phyloP scores from a whole-genome alignment of 2,113 vertebrate genomes.

The Centropristis striata region DNA sequence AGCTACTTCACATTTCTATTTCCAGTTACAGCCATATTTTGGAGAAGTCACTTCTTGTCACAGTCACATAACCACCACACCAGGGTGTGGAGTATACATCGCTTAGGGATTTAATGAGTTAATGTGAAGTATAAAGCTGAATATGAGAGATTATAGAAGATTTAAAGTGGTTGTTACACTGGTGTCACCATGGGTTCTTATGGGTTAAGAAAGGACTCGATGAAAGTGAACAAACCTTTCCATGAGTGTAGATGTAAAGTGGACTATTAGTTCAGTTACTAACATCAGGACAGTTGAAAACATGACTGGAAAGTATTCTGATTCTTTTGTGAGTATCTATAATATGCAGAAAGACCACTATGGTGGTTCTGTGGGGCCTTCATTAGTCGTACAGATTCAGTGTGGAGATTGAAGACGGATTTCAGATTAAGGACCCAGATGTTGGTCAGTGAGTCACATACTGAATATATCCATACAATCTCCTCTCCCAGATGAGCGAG shows the following conservation, averaged over 20 bases:
- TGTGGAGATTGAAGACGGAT: slow-evolving; percentile 20
- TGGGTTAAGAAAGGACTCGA: not conserved
- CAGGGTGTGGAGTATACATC: no score
- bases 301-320: not conserved
- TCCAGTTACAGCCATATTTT: no score
- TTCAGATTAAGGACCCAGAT: slow-evolving; percentile 38
- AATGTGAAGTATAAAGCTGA: no score
- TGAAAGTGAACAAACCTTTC: not conserved
- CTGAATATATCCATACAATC: slow-evolving; percentile 39
- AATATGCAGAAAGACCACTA: not conserved
- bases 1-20: no score
- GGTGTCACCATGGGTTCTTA: no score
- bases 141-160: no score
- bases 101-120: no score
- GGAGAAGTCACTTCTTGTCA: no score
- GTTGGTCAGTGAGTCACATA: slow-evolving; percentile 31
- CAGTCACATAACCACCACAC: no score
- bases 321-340: not conserved
- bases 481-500: slow-evolving; percentile 31
- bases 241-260: not conserved
- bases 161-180: no score
- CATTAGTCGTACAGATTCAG: not conserved
- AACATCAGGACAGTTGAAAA: not conserved
- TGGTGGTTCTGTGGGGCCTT: not conserved
- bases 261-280: not conserved